These are phyloP conservation scores for Plecturocebus donacophilus DNA, from an alignment of 2,113 vertebrate species.

Conservation along the genomic window DNA sequence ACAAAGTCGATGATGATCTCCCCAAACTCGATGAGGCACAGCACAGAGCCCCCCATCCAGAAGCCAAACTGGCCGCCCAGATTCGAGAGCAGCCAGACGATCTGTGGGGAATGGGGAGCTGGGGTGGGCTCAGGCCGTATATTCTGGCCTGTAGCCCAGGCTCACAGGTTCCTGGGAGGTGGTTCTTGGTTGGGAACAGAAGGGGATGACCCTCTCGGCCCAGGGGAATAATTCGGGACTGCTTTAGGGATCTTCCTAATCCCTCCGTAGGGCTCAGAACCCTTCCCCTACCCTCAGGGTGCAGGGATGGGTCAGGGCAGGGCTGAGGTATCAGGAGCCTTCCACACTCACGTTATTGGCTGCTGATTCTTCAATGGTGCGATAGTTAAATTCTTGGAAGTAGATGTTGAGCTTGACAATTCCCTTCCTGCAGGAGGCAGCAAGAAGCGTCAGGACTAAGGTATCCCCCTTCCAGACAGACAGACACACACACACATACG, in stretches of 20 bases:
- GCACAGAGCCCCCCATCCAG: constrained; percentile 91
- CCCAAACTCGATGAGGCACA: constrained; percentile 89
- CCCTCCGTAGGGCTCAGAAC: neutral
- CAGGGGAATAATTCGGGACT: neutral
- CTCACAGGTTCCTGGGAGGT: neutral
- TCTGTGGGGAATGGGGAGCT: constrained; percentile 68
- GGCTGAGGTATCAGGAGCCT: neutral
- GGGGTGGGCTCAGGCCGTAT: accelerated
- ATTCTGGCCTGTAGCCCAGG: neutral
- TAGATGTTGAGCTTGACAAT: constrained; percentile 89
- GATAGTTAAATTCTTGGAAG: constrained; percentile 91
- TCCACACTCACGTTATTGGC: constrained; percentile 84
- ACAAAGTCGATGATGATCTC: constrained; percentile 90
- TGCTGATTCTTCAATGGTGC: constrained; percentile 83
- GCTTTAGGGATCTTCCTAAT: neutral
- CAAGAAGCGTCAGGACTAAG: neutral
- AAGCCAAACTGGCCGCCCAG: constrained; percentile 90
- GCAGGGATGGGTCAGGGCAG: neutral
- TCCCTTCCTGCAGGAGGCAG: constrained; percentile 78
- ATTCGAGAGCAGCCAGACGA: constrained; percentile 89
- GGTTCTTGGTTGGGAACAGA: neutral
- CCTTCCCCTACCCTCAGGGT: neutral
- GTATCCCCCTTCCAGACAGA: neutral
- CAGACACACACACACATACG: neutral
- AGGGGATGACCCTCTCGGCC: neutral